Conservation (phyloP, 1,140 invertebrate species). For the Cydia splendana region DNA sequence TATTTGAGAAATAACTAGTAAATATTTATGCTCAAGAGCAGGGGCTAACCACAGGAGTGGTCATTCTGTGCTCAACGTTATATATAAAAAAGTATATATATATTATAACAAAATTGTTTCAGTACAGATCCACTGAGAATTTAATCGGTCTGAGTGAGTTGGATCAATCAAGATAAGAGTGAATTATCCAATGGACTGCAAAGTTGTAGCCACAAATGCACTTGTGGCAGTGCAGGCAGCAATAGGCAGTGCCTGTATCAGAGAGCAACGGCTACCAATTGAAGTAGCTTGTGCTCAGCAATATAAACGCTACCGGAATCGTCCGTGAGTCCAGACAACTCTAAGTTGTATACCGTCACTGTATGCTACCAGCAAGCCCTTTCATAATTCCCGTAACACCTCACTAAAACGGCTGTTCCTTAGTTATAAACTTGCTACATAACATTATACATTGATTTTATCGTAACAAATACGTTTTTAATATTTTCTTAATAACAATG, state of each 20-base stretch:
- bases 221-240: background rate
- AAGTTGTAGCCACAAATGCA: background rate
- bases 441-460: conserved; percentile 69
- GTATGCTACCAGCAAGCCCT: conserved; percentile 46
- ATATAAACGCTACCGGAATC: background rate
- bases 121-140: conserved; percentile 2
- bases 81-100: background rate
- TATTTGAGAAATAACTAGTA: background rate
- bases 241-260: background rate
- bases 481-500: conserved; percentile 70
- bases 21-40: background rate
- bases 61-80: background rate
- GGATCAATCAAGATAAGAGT: background rate
- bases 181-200: background rate
- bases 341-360: conserved; percentile 30
- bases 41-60: background rate
- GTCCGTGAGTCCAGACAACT: background rate
- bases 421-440: conserved; percentile 70
- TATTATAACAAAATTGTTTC: conserved; percentile 6
- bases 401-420: conserved; percentile 53
- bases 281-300: background rate
- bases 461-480: conserved; percentile 72
- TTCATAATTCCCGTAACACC: conserved; percentile 55
- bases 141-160: background rate
- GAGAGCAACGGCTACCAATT: background rate